Evolutionary conservation across 1,140 invertebrate species (phyloP).

Genomic region (Drosophila pachea): DNA sequence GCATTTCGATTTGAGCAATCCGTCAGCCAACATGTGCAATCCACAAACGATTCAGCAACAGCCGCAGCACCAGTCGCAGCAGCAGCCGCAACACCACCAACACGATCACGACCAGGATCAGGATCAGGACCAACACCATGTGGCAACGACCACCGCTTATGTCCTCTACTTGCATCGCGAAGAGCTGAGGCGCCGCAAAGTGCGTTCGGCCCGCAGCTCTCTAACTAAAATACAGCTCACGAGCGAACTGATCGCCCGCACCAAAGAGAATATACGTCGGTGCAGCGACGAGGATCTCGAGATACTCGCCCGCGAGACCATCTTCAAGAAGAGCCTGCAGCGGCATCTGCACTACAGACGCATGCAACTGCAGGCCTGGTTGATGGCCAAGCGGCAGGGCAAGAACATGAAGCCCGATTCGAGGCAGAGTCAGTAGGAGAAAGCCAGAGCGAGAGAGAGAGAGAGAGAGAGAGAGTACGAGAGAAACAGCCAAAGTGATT

Average conservation of each 20-base stretch:
- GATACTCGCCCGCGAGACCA: slow-evolving; percentile 59
- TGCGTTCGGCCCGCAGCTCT: slow-evolving; percentile 31
- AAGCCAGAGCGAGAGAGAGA: not conserved
- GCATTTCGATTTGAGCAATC: slow-evolving; percentile 43
- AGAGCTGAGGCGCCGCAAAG: slow-evolving; percentile 52
- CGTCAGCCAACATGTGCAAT: slow-evolving; percentile 52
- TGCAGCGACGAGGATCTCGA: slow-evolving; percentile 64
- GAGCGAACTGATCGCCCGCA: slow-evolving; percentile 52
- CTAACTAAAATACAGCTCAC: slow-evolving; percentile 63
- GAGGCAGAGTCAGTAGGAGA: not conserved
- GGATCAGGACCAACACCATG: not conserved
- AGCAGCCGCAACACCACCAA: not conserved
- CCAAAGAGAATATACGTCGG: slow-evolving; percentile 53
- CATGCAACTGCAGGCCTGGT: slow-evolving; percentile 45
- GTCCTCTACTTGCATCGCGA: slow-evolving; percentile 61
- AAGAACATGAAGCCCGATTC: slow-evolving; percentile 7
- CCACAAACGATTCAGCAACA: slow-evolving; percentile 13
- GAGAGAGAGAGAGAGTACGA: not conserved
- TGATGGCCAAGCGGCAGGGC: slow-evolving; percentile 43
- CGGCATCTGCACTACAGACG: slow-evolving; percentile 53
- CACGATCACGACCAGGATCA: too few relatives aligned
- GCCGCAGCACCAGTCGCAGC: not conserved
- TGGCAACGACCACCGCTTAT: slow-evolving; percentile 36
- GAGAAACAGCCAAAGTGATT: slow-evolving; percentile 40
- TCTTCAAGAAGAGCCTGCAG: slow-evolving; percentile 60